phyloP scores from a whole-genome alignment of 2,113 vertebrate species.

The Sapajus apella region DNA sequence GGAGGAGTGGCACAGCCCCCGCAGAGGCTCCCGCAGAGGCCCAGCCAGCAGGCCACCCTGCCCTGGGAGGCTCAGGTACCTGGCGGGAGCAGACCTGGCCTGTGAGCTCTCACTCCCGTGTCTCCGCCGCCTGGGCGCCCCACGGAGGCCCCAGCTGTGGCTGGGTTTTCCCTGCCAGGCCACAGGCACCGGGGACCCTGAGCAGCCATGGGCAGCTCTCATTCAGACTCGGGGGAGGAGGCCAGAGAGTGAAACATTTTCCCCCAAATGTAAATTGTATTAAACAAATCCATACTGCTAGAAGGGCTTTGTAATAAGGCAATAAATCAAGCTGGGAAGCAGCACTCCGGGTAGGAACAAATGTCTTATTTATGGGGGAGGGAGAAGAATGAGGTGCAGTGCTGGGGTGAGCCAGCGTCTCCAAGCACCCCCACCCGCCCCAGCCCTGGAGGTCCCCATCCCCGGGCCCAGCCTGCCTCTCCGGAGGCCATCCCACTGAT shows the following conservation, averaged over 20 bases:
- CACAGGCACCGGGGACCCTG: fast-evolving
- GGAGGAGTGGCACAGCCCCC: fast-evolving
- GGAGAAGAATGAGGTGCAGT: not conserved
- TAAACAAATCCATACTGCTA: not conserved
- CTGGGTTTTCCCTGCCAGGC: not conserved
- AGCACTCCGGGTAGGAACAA: fast-evolving
- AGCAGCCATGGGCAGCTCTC: fast-evolving
- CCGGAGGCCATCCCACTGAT: fast-evolving
- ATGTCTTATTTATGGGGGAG: not conserved
- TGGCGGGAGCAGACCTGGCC: fast-evolving
- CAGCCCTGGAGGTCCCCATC: fast-evolving
- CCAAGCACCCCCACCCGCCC: not conserved
- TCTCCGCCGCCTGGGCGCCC: fast-evolving
- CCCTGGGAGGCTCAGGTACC: not conserved
- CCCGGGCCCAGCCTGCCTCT: not conserved
- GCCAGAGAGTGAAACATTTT: not conserved
- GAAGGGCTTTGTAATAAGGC: not conserved
- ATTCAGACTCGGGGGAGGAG: not conserved
- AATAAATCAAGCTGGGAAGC: not conserved
- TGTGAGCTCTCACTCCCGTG: fast-evolving
- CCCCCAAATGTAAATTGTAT: slow-evolving; percentile 33
- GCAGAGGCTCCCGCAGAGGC: fast-evolving
- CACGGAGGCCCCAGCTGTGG: fast-evolving
- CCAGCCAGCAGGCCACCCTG: not conserved
- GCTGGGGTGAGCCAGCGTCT: fast-evolving